Evolutionary conservation across 2,888 invertebrate genomes (phyloP), one percentile per base, ranked within the genome.

Genomic region (Lapara coniferarum): DNA sequence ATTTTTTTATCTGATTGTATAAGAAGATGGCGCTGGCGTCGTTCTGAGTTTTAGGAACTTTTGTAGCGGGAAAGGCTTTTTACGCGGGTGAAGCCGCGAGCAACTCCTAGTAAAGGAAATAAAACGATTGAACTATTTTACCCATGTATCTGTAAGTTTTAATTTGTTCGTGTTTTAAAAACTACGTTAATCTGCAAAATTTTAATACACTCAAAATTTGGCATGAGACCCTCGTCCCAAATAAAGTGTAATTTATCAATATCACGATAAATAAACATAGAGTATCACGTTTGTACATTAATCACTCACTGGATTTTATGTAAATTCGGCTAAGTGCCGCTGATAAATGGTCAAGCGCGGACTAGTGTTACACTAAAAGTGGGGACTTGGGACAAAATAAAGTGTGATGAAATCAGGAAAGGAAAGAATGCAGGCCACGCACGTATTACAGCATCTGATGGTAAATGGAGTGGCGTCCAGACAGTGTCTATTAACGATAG

Each of bases 281-380:
- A 58, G 69, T 52, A 66, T 52, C 69, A 66, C 52, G 69, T 66
- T 37, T 58, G 57, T 49, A 78, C 89, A 92, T 93, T 92, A 91
- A 93, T 92, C 92, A 92, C 81, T 77, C 74, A 82, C 80, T 76
- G 80, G 85, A 85, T 89, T 90, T 89, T 90, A 92, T 92, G 92
- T 87, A 93, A 92, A 93, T 91, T 90, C 83, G 77, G 80, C 82
- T 91, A 92, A 92, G 92, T 91, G 89, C 86, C 79, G 19, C 86
- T 92, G 92, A 93, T 92, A 87, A 91, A 93, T 93, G 90, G 90
- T 89, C 91, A 90, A 88, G 86, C 83, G 78, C 76, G 75, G 71
- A 16, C 69, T 73, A 72, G 53, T 44, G 19, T 13, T 25, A 49
- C 19, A 70, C 69, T 74, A 6, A 25, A 71, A 74, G 49, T 81